Conservation (phyloP, 1,140 invertebrate species). For the Drosophila repleta region DNA sequence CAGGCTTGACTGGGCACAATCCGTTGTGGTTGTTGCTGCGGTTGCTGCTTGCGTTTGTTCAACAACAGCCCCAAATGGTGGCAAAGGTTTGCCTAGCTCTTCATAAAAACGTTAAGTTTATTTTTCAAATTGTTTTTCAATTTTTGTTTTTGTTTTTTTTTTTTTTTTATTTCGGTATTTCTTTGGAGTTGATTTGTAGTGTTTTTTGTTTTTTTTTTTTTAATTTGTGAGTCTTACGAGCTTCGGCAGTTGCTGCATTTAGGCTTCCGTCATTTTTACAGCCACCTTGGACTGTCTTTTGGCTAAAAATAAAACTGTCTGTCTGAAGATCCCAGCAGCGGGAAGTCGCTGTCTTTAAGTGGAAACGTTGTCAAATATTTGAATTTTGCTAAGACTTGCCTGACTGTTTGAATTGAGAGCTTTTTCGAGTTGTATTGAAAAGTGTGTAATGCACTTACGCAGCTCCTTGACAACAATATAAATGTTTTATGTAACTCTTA, state of each 20-base stretch:
- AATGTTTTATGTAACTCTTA: too few species aligned
- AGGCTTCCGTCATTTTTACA: slow-evolving; percentile 49
- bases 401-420: background rate
- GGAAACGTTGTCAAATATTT: slow-evolving; percentile 18
- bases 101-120: slow-evolving; percentile 40
- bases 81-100: slow-evolving; percentile 61
- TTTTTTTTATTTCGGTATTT: slow-evolving; percentile 31
- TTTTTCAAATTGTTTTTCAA: slow-evolving; percentile 20
- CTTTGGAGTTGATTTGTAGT: slow-evolving; percentile 29
- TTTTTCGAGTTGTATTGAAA: background rate
- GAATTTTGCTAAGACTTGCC: background rate
- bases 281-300: slow-evolving; percentile 37
- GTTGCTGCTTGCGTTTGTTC: slow-evolving; percentile 31
- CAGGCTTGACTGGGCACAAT: slow-evolving; percentile 71
- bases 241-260: slow-evolving; percentile 26
- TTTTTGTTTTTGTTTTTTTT: slow-evolving; percentile 13
- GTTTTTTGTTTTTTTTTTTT: slow-evolving; percentile 9
- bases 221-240: slow-evolving; percentile 5
- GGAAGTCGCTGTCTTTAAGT: slow-evolving; percentile 26
- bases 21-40: slow-evolving; percentile 26
- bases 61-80: slow-evolving; percentile 52
- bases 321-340: slow-evolving; percentile 29
- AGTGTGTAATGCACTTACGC: background rate
- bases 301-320: background rate
- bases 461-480: too few species aligned